Conservation (phyloP, 2,113 vertebrate genomes). For the Telmatochromis sp. region DNA sequence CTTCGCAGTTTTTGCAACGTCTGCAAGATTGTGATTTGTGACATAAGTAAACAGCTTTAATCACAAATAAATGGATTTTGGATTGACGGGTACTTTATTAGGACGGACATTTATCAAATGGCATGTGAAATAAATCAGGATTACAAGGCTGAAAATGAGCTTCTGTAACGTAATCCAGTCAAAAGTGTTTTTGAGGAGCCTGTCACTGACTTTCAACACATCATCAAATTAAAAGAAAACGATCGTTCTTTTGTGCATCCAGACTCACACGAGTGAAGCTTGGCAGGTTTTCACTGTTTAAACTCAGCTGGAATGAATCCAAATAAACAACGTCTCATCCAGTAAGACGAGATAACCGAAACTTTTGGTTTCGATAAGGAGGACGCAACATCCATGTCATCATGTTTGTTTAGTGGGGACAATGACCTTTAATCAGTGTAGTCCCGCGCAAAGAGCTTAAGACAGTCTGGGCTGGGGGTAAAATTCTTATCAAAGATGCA, state of each 20-base stretch:
- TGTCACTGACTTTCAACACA: neutral
- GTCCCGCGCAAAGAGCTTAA: neutral
- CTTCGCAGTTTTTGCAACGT: neutral
- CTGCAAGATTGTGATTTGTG: neutral
- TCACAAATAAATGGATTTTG: neutral
- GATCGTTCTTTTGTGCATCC: neutral
- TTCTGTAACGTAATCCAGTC: neutral
- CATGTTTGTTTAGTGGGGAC: neutral
- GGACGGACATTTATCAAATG: neutral
- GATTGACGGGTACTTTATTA: neutral
- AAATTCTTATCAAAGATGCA: neutral
- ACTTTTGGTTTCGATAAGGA: neutral
- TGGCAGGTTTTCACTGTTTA: neutral
- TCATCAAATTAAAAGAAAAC: neutral
- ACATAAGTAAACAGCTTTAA: neutral
- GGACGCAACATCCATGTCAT: neutral
- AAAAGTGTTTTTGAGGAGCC: neutral
- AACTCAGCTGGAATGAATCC: neutral
- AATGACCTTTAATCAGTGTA: neutral
- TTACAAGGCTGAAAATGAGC: neutral
- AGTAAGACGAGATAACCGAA: neutral
- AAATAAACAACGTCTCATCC: neutral
- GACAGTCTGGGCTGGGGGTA: neutral
- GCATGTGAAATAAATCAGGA: neutral
- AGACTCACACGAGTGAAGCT: neutral